Percentiles rank a stretch among this genome's conserved stretches.
Evolutionary conservation across 2,888 invertebrate genomes (phyloP).

Genomic region (Lacanobia oleracea): DNA sequence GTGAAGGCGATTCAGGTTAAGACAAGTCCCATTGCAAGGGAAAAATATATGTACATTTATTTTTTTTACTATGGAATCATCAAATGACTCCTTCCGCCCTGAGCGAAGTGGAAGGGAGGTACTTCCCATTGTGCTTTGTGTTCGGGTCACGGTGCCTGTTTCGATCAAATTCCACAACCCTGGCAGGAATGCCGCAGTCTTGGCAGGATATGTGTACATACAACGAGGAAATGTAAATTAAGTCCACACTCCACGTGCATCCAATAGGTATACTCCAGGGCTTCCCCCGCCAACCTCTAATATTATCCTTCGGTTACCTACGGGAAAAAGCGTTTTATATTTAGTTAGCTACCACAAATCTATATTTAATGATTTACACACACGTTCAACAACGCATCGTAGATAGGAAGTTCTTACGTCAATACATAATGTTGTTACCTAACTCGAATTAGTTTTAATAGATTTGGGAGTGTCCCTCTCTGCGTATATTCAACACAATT

Average conservation of each 20-base stretch:
- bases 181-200: too few species aligned
- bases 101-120: too few species aligned
- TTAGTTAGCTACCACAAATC: constrained; percentile 39
- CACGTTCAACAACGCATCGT: constrained; percentile 1
- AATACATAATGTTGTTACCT: constrained; percentile 11
- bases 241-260: not conserved
- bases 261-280: constrained; percentile 16
- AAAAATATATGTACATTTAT: not conserved
- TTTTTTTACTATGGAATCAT: too few species aligned
- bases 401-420: constrained; percentile 42
- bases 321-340: constrained; percentile 43
- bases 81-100: too few species aligned
- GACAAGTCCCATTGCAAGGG: not conserved
- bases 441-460: constrained; percentile 28
- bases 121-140: too few species aligned
- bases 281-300: constrained; percentile 21
- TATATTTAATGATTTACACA: constrained; percentile 51
- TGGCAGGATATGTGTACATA: too few species aligned
- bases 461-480: not conserved
- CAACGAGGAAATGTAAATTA: constrained; percentile 28
- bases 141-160: too few species aligned
- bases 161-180: too few species aligned
- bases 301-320: constrained; percentile 16
- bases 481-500: not conserved
- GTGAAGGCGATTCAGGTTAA: too few species aligned